These are phyloP conservation scores for Phyto melanocephala DNA, from an alignment of 2,888 invertebrate genomes.

Conservation along the genomic window DNA sequence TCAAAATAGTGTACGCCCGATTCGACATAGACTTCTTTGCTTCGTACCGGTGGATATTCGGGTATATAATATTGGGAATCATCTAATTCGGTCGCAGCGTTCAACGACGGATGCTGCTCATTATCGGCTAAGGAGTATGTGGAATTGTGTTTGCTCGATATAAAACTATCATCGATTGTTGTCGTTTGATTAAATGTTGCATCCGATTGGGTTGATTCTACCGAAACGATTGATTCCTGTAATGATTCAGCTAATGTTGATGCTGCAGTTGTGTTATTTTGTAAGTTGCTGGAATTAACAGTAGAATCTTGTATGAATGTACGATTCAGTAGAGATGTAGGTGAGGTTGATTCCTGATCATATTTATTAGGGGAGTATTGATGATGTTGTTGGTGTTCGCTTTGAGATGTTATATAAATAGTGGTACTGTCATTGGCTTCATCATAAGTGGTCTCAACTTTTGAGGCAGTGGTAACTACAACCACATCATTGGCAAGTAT, in stretches of 20 bases:
- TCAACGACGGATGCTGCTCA: slow-evolving; percentile 70
- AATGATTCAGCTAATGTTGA: slow-evolving; percentile 71
- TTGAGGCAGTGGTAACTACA: slow-evolving; percentile 67
- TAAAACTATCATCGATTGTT: slow-evolving; percentile 78
- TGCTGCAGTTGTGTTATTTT: slow-evolving; percentile 35
- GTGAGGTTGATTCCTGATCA: slow-evolving; percentile 43
- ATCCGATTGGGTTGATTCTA: slow-evolving; percentile 77
- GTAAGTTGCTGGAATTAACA: slow-evolving; percentile 38
- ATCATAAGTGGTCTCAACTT: slow-evolving; percentile 71
- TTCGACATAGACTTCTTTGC: slow-evolving; percentile 87
- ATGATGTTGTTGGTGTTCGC: slow-evolving; percentile 46
- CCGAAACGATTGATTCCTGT: slow-evolving; percentile 77
- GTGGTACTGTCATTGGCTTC: slow-evolving; percentile 70
- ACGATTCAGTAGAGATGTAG: slow-evolving; percentile 64
- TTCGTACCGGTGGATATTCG: slow-evolving; percentile 83
- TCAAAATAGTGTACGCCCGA: slow-evolving; percentile 94
- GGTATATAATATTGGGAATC: slow-evolving; percentile 79
- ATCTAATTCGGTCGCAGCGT: slow-evolving; percentile 74
- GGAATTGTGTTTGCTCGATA: slow-evolving; percentile 78
- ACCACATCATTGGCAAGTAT: slow-evolving; percentile 62
- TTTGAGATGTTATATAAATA: slow-evolving; percentile 62
- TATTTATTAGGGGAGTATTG: slow-evolving; percentile 41
- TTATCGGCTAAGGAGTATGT: slow-evolving; percentile 79
- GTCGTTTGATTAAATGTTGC: slow-evolving; percentile 77
- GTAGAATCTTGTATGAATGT: slow-evolving; percentile 69